phyloP scores from a whole-genome alignment of 2,888 invertebrate genomes.

The Alviniconcha strummeri region DNA sequence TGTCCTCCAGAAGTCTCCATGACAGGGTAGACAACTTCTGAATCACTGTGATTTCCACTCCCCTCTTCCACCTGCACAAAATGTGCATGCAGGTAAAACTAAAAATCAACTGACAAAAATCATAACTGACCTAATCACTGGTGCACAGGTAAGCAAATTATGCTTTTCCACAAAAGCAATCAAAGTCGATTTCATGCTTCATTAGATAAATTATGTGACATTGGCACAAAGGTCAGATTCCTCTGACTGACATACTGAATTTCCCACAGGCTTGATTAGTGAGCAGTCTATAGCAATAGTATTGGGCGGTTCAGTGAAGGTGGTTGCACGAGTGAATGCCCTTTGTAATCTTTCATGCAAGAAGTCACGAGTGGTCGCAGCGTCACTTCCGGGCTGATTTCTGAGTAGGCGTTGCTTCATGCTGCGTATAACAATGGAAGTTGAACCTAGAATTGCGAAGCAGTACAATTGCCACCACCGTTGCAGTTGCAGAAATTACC shows the following conservation, averaged over 20 bases:
- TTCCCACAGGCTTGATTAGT: background rate
- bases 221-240: background rate
- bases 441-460: no score
- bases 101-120: background rate
- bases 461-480: no score
- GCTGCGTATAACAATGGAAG: no score
- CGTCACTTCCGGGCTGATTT: no score
- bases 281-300: no score
- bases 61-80: slow-evolving; percentile 1
- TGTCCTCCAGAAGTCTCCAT: slow-evolving; percentile 1
- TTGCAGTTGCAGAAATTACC: no score
- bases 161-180: background rate
- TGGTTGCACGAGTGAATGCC: no score
- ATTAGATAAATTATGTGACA: background rate
- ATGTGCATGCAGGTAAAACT: no score
- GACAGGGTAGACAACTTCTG: slow-evolving; percentile 18
- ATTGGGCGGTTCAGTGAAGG: no score
- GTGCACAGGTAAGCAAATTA: background rate
- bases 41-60: background rate
- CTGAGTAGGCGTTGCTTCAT: no score
- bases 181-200: background rate
- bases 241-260: background rate
- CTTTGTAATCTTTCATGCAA: no score
- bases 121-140: background rate
- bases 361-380: no score